phyloP scores from a whole-genome alignment of 1,140 invertebrate species.

The Ericerus pela region DNA sequence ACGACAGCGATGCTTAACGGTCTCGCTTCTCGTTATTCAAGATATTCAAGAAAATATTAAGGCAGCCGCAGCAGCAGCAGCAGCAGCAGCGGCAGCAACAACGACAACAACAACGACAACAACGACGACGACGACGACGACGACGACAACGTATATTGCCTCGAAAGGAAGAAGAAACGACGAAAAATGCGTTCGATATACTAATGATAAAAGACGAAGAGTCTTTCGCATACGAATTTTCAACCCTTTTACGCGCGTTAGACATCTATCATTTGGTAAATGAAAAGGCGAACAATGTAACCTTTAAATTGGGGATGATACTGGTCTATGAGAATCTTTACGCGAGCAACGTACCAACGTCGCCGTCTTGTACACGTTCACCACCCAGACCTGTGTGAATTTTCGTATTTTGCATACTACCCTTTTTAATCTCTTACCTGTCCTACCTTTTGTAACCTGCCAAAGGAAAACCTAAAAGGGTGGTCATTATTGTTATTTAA shows the following conservation, averaged over 20 bases:
- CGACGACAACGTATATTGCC: too few species aligned
- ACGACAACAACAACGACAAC: too few species aligned
- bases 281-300: conserved; percentile 3
- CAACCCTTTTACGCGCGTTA: conserved; percentile 4
- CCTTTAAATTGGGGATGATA: conserved; percentile 12
- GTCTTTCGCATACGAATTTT: conserved; percentile 3
- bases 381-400: conserved; percentile 10
- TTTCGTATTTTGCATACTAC: conserved; percentile 11
- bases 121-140: too few species aligned
- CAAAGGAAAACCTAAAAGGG: conserved; percentile 9
- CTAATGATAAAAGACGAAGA: conserved; percentile 11
- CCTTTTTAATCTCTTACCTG: conserved; percentile 11
- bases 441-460: conserved; percentile 8
- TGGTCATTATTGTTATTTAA: conserved; percentile 11
- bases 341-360: not conserved
- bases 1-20: too few species aligned
- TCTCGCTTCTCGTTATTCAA: too few species aligned
- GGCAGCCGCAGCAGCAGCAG: too few species aligned
- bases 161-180: too few species aligned
- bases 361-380: conserved; percentile 3
- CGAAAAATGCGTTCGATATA: not conserved
- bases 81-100: too few species aligned
- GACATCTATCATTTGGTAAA: conserved; percentile 9
- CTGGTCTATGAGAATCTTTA: conserved; percentile 2
- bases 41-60: too few species aligned